phyloP scores from a whole-genome alignment of 1,140 invertebrate genomes.

The Ptiloglossa arizonensis region DNA sequence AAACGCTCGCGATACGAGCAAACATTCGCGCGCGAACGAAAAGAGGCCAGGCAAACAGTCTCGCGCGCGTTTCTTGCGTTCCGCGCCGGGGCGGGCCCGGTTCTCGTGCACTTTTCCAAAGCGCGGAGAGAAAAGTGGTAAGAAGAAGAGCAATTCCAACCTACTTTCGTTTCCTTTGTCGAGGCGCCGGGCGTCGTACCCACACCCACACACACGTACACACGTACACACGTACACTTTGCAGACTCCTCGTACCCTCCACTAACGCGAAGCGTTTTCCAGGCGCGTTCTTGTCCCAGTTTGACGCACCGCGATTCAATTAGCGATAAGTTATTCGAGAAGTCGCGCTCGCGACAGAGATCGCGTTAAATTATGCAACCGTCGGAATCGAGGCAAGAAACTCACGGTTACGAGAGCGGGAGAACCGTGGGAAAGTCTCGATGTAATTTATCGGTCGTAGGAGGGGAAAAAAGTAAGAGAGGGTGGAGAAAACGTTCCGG shows the following conservation, averaged over 20 bases:
- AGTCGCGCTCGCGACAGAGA: neutral
- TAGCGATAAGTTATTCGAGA: slow-evolving; percentile 34
- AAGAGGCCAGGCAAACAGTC: no score
- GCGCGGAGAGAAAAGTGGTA: neutral
- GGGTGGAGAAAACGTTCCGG: no score
- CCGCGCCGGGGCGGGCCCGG: neutral
- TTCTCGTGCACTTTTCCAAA: neutral
- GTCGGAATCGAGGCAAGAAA: neutral
- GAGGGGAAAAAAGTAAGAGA: no score
- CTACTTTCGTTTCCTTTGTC: slow-evolving; percentile 48
- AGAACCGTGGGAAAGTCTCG: neutral
- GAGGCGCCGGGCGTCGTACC: neutral
- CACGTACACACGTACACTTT: neutral
- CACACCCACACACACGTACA: no score
- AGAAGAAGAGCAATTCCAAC: slow-evolving; percentile 4
- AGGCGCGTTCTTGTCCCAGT: neutral
- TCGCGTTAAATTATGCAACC: neutral
- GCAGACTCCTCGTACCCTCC: no score
- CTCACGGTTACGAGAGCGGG: neutral
- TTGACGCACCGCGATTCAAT: slow-evolving; percentile 39
- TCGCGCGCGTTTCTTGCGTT: slow-evolving; percentile 20
- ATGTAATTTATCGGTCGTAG: neutral
- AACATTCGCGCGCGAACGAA: neutral
- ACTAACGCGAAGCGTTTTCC: slow-evolving; percentile 22
- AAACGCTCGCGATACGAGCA: no score